Evolutionary conservation across 2,797 vertebrate genomes (phyloP).

Genomic region (Novumbra hubbsi): DNA sequence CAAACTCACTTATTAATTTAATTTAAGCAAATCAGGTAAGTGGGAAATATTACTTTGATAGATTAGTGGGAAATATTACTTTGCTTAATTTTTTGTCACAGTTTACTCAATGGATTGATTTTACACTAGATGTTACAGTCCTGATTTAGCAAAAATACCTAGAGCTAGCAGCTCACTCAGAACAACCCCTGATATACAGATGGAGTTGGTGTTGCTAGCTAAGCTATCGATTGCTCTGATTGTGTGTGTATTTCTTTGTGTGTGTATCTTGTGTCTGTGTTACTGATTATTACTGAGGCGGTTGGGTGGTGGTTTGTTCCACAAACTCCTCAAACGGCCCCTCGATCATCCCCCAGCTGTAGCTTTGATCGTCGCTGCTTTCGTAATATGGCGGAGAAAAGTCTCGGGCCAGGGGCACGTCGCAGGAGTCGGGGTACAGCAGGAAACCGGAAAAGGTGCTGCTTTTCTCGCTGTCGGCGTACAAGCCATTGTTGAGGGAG

Average conservation of each 20-base stretch:
- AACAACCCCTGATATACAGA: not conserved
- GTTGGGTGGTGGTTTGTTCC: not conserved
- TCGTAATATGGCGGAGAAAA: slow-evolving; percentile 8
- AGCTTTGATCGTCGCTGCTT: not conserved
- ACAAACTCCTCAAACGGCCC: not conserved
- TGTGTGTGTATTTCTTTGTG: not conserved
- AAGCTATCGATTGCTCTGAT: not conserved
- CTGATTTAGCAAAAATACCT: slow-evolving; percentile 1
- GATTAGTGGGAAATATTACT: not conserved
- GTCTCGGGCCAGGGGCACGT: slow-evolving; percentile 21
- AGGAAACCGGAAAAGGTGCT: slow-evolving; percentile 71
- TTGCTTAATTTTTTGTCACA: too few species aligned
- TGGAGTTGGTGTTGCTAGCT: not conserved
- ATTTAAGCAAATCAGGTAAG: not conserved
- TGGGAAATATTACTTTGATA: not conserved
- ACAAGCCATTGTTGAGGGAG: slow-evolving; percentile 55
- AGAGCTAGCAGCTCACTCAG: slow-evolving; percentile 4
- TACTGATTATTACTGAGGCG: not conserved
- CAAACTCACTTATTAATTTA: not conserved
- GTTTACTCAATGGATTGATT: not conserved
- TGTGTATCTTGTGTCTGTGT: not conserved
- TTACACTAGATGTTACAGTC: not conserved
- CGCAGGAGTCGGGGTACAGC: slow-evolving; percentile 68
- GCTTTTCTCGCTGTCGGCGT: slow-evolving; percentile 31
- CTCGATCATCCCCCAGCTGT: slow-evolving; percentile 21